Evolutionary conservation across 2,113 vertebrate genomes (phyloP), one percentile per base, ranked within the genome.

Genomic region (Cynoglossus semilaevis): DNA sequence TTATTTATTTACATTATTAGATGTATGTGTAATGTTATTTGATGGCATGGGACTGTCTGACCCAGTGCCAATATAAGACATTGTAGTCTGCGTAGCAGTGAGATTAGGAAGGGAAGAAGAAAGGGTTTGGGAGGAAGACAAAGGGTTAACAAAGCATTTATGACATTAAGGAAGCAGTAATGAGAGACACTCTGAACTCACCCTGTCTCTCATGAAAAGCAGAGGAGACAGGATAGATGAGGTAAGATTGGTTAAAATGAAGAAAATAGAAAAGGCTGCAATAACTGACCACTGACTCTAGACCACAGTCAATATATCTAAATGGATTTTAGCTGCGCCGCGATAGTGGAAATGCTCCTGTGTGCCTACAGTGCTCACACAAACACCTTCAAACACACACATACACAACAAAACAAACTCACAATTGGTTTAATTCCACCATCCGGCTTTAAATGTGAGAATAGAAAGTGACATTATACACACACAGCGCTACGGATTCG

Each of bases 391-490:
- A 68, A 65, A 66, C 42, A 19, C 34, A 59, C 43, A 56, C 57
- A 50, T 38, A 69, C 72, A 37, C 64, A 72, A 46, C 51, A 73
- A 77, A 81, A 82, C 84, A 84, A 80, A 82, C 77, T 78, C 69
- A 56, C 66, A 90, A 89, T 88, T 87, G 85, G 85, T 89, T 90
- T 91, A 90, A 91, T 90, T 89, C 87, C 80, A 85, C 83, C 66
- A 57, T 63, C 81, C 75, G 78, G 76, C 80, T 88, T 81, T 88
- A 80, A 85, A 88, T 85, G 87, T 85, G 87, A 81, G 83, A 91
- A 91, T 91, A 79, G 89, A 88, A 90, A 84, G 88, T 91, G 90
- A 91, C 89, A 90, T 88, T 87, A 83, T 83, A 81, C 84, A 83
- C 87, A 82, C 84, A 79, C 79, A 76, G 69, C 67, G 79, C 85